Evolutionary conservation across 23 tunicate genomes (phyloP), one percentile per base, ranked within the genome.

Genomic region (Phallusia fumigata): DNA sequence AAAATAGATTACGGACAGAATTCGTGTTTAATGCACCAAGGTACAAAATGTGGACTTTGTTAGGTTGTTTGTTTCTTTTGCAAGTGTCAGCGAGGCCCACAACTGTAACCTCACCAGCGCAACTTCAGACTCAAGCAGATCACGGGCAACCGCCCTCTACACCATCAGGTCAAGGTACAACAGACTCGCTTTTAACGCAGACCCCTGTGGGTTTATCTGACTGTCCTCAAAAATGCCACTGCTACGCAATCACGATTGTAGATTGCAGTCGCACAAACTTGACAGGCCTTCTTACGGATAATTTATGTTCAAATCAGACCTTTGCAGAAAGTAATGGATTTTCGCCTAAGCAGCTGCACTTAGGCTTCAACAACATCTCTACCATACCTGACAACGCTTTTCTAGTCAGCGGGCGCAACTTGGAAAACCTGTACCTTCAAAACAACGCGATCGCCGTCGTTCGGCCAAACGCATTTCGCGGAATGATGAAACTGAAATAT

Each of bases 231-330:
- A 35, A 47, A 65, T 87, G 90, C 10, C 24, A 75, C 31, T 87
- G 90, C 85, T 52, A 80, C 50, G 64, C 51, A 15, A 76, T 28
- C 2, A 32, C 75, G 0, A 73, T 87, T 3, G 85, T 73, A 18
- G 64, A 87, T 31, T 87, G 90, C 52, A 87, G 90, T 36, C 50
- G 81, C n/a, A 44, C 53, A 32, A 74, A 53, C 53, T 65, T 84
- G 26, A 77, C 82, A 10, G 30, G 31, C 13, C 18, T 84, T 30
- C 74, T 74, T 19, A 21, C 32, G 30, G 78, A 65, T 0, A 32
- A 24, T 19, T 10, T n/a, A 19, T 18, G 28, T 11, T 35, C 18
- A 24, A 40, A 31, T 44, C 28, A 58, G 28, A 58, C 26, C 13
- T 8, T 24, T 58, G 28, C 11, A 16, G 69, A 31, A 75, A 22